Evolutionary conservation across 1,140 invertebrate genomes (phyloP).

Genomic region (Drosophila funebris): DNA sequence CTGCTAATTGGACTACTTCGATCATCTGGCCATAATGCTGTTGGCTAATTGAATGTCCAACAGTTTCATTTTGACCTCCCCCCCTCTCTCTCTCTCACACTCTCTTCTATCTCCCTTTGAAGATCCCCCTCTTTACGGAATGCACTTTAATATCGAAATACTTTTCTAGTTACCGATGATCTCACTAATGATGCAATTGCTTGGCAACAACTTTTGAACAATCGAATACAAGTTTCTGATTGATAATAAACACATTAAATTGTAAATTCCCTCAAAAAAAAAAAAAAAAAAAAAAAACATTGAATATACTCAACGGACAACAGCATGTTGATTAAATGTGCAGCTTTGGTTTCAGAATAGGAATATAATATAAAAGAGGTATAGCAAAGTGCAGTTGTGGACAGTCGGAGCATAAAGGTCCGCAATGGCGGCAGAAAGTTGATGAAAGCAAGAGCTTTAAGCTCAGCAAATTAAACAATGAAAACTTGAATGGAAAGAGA

Average conservation of each 20-base stretch:
- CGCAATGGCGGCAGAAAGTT: too few species aligned
- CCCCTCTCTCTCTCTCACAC: neutral
- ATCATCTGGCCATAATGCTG: conserved; percentile 3
- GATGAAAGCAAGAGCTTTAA: too few species aligned
- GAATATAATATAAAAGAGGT: too few species aligned
- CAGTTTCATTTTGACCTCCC: neutral
- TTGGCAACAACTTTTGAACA: conserved; percentile 4
- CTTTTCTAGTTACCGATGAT: conserved; percentile 10
- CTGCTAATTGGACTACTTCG: conserved; percentile 60
- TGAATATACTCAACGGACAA: too few species aligned
- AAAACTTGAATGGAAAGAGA: too few species aligned
- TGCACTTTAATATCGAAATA: conserved; percentile 7
- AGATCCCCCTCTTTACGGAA: neutral
- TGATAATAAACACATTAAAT: neutral
- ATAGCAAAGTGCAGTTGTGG: too few species aligned
- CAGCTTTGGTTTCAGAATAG: too few species aligned
- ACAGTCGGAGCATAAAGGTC: too few species aligned
- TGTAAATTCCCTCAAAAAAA: neutral
- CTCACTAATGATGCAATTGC: conserved; percentile 29
- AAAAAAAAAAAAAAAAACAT: neutral
- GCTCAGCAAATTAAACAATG: too few species aligned
- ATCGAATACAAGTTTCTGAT: neutral
- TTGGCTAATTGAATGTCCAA: conserved; percentile 38
- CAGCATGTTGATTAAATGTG: neutral
- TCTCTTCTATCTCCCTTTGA: neutral